Conservation (phyloP, 2,113 vertebrate genomes). For the Amblyopsis rosae region DNA sequence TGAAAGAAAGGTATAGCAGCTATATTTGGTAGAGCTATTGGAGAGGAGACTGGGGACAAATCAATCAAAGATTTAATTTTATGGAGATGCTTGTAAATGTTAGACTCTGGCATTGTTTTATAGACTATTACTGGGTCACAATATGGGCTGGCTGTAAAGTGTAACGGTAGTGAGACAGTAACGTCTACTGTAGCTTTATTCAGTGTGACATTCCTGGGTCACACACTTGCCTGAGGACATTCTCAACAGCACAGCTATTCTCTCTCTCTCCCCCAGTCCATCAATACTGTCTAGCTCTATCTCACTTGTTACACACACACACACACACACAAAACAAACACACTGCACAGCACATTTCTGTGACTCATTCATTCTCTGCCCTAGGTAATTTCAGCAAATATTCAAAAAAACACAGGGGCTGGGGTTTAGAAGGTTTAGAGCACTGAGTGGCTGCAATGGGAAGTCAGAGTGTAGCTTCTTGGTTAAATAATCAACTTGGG, state of each 20-base stretch:
- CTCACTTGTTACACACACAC: neutral
- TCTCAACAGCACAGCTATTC: constrained; percentile 1
- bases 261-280: neutral
- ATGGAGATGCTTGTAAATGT: neutral
- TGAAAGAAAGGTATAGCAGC: too few relatives aligned
- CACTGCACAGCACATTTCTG: constrained; percentile 26
- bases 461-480: constrained; percentile 29
- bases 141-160: neutral
- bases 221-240: constrained; percentile 28
- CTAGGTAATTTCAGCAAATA: constrained; percentile 41
- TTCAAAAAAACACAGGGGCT: constrained; percentile 31
- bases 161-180: constrained; percentile 3
- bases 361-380: constrained; percentile 46
- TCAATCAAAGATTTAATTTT: neutral
- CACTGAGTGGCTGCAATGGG: neutral
- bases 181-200: constrained; percentile 16
- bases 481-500: constrained; percentile 31
- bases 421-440: constrained; percentile 28
- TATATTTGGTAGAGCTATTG: too few relatives aligned
- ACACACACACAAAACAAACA: neutral
- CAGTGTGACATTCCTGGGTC: constrained; percentile 23
- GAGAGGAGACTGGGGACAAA: too few relatives aligned
- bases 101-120: neutral
- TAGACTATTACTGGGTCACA: neutral
- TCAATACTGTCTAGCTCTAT: constrained; percentile 17